A percentile compares a stretch with the other conserved stretches of the same genome.
These are phyloP conservation scores for Myotis planiceps DNA, from an alignment of 2,797 vertebrate species.

Conservation along the genomic window DNA sequence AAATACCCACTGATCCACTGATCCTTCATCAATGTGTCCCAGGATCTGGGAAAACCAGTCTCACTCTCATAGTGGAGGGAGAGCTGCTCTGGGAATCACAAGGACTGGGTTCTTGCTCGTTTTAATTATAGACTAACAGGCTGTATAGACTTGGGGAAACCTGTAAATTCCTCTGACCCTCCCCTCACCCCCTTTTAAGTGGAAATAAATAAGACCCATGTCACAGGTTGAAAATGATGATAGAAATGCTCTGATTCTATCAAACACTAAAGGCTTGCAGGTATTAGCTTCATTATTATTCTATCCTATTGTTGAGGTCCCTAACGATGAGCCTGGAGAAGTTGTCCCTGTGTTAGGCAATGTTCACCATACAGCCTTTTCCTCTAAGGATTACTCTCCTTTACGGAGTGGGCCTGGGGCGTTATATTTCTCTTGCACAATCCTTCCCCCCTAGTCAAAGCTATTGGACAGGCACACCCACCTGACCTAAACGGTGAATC, in stretches of 20 bases:
- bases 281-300: background rate
- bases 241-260: background rate
- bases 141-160: background rate
- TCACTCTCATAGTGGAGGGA: background rate
- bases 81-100: background rate
- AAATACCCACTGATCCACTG: background rate
- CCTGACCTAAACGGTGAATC: background rate
- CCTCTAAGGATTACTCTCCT: background rate
- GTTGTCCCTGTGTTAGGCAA: background rate
- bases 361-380: background rate
- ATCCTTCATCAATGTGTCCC: background rate
- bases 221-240: background rate
- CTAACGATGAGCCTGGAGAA: background rate
- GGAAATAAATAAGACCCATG: background rate
- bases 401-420: background rate
- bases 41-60: background rate
- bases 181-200: background rate
- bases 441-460: background rate
- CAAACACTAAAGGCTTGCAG: background rate
- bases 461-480: background rate
- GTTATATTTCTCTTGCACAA: background rate
- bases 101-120: background rate
- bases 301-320: background rate
- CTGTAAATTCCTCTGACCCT: background rate
- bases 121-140: background rate